Evolutionary conservation across 2,888 invertebrate species (phyloP), one percentile per base, ranked within the genome.

Genomic region (Elaeidobius kamerunicus): DNA sequence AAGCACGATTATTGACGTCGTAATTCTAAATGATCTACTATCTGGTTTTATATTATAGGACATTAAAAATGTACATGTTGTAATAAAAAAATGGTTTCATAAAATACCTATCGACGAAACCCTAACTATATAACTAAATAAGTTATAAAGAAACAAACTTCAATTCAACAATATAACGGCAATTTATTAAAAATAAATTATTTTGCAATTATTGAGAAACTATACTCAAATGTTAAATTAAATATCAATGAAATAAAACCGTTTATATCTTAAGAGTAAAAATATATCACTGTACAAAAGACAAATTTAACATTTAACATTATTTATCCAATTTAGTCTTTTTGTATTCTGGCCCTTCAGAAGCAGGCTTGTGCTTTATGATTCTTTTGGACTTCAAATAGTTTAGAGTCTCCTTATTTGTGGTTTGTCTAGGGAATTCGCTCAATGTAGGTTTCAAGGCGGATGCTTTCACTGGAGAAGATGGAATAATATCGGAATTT

Each of bases 321-420:
- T 42, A 43, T 19, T 42, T 18, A 18, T 53, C 53, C 18, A 57
- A 16, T 63, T 66, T 66, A 39, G 58, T 42, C 61, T 69, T 71
- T 61, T 73, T 72, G 15, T 57, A 17, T 39, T 67, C 68, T n/a
- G 63, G 65, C 28, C 51, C 60, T 17, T 63, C 66, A 14, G 60
- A 59, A 27, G 52, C 35, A 54, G 58, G 61, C 63, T 71, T 72
- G 62, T 70, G 70, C 60, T 69, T 65, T 52, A 64, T 60, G 48
- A 73, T 73, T 47, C 73, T 64, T 61, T 73, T 73, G 1, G 72
- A 68, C 61, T 73, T 73, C 47, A 73, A 63, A 60, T 71, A 71
- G 28, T 68, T 70, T 56, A 73, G 62, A 23, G 72, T 70, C 45
- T 72, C 72, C 56, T 66, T 64, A 59, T 64, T 69, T 11, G 47